phyloP scores from a whole-genome alignment of 2,888 invertebrate genomes.

The Dryocosmus kuriphilus region DNA sequence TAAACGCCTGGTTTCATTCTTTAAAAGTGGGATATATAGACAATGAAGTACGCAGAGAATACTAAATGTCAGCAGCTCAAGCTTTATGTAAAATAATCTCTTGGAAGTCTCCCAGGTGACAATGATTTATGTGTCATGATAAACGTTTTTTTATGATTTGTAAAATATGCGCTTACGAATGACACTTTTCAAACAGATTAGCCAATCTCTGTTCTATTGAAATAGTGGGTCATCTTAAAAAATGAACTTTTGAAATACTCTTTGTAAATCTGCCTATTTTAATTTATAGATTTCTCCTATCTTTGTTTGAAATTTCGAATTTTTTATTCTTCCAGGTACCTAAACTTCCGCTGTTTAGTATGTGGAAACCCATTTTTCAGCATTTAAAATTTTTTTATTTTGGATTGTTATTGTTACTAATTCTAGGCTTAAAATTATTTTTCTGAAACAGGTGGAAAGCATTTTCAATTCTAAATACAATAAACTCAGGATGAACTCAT shows the following conservation, averaged over 20 bases:
- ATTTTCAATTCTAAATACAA: too few species aligned
- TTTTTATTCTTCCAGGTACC: background rate
- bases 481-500: too few species aligned
- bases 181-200: constrained; percentile 31
- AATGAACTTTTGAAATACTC: background rate
- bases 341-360: too few species aligned
- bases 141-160: constrained; percentile 16
- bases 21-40: constrained; percentile 13
- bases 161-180: constrained; percentile 17
- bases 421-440: too few species aligned
- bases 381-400: too few species aligned
- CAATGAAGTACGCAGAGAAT: background rate
- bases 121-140: constrained; percentile 34
- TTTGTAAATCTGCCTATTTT: background rate
- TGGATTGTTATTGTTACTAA: too few species aligned
- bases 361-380: too few species aligned
- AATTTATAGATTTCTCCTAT: background rate
- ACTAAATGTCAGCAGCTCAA: constrained; percentile 11
- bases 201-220: background rate
- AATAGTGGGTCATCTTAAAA: background rate
- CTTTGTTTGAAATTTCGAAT: background rate
- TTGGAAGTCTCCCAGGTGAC: constrained; percentile 19
- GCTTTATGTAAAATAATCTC: constrained; percentile 33
- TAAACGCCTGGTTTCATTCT: constrained; percentile 17
- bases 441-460: too few species aligned